Percentiles rank a stretch among this genome's conserved stretches.
These are phyloP conservation scores for Cotesia typhae DNA, from an alignment of 1,140 invertebrate species.

Conservation along the genomic window DNA sequence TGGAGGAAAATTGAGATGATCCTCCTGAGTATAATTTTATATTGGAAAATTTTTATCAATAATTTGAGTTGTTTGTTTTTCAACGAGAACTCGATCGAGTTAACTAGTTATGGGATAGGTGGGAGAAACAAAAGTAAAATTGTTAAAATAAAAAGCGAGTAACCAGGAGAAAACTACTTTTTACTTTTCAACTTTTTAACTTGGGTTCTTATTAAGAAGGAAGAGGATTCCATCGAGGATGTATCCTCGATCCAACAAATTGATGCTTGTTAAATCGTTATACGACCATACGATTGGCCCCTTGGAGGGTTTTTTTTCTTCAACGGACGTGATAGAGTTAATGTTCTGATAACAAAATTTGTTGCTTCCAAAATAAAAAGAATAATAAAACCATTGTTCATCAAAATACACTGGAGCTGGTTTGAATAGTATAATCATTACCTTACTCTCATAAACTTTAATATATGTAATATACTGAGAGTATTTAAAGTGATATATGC, in stretches of 20 bases:
- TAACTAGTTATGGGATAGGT: neutral
- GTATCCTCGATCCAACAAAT: neutral
- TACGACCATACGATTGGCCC: slow-evolving; percentile 27
- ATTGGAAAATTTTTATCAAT: neutral
- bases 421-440: too few relatives aligned
- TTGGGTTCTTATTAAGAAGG: slow-evolving; percentile 25
- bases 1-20: neutral
- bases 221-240: neutral
- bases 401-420: too few relatives aligned
- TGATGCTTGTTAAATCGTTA: slow-evolving; percentile 30
- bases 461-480: too few relatives aligned
- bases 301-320: neutral
- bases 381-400: too few relatives aligned
- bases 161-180: slow-evolving; percentile 3
- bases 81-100: neutral
- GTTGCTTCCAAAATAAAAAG: too few relatives aligned
- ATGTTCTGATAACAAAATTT: too few relatives aligned
- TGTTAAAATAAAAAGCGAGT: neutral
- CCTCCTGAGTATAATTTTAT: neutral
- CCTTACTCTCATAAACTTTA: too few relatives aligned
- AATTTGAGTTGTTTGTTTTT: neutral
- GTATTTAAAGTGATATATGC: too few relatives aligned
- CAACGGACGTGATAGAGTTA: too few relatives aligned
- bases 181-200: slow-evolving; percentile 16
- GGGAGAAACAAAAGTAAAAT: neutral